Evolutionary conservation across 2,888 invertebrate genomes (phyloP), one percentile per base, ranked within the genome.

Genomic region (Acanthoscelides obtectus): DNA sequence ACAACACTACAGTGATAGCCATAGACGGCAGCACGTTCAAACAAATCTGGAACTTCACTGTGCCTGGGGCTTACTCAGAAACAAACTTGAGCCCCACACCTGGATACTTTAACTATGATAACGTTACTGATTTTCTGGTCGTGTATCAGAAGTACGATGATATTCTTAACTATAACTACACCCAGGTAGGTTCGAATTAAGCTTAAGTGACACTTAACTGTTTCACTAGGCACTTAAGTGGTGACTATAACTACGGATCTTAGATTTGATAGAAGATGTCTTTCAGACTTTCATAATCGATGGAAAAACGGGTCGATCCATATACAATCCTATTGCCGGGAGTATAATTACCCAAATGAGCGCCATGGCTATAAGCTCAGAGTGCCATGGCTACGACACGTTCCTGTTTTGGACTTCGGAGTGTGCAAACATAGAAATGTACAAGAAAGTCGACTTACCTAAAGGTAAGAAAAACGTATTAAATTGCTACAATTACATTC

Each of bases 321-420:
- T 92, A 67, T 83, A 92, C 66, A 86, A 87, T 71, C 87, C 90
- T 0, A 86, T 92, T 22, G 84, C 87, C 75, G 90, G 91, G 77
- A 89, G 88, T 20, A 85, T 90, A 64, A 89, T 90, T 20, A 87
- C 89, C 0, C 91, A 90, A 82, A 87, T 88, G 81, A 89, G 88
- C 21, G 89, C 89, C 17, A 81, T 91, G 22, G 87, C 89, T 0
- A 79, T 91, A 67, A 88, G 88, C 20, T 87, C 89, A 73, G 88
- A 89, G 76, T 88, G 87, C 8, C 87, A 87, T 75, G 94, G 94
- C 0, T 92, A 92, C 77, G 94, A 95, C 82, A 88, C 93, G 82
- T 94, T 92, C 80, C 83, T 94, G 0, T 92, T 92, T 81, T 95
- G 94, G 94, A 90, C 91, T 45, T 89, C 91, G 0, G 91, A 93